Conservation (phyloP, 2,113 vertebrate genomes). For the Alosa alosa region DNA sequence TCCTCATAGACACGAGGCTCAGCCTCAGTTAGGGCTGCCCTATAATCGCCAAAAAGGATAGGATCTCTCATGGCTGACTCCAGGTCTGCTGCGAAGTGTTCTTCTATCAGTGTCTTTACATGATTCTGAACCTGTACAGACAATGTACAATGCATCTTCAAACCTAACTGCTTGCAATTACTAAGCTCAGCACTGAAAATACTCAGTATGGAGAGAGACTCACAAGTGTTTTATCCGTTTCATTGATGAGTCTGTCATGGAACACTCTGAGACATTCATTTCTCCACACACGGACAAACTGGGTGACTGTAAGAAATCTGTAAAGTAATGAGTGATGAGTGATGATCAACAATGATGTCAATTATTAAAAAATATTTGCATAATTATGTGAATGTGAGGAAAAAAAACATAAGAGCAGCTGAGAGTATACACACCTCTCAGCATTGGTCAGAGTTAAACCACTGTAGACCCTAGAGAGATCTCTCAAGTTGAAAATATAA, state of each 20-base stretch:
- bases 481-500: constrained; percentile 95
- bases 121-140: constrained; percentile 81
- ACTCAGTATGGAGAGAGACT: constrained; percentile 34
- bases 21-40: constrained; percentile 77
- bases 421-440: constrained; percentile 73
- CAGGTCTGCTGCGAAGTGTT: constrained; percentile 74
- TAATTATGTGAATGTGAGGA: neutral
- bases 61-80: constrained; percentile 83
- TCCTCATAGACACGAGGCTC: constrained; percentile 90
- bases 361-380: neutral
- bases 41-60: constrained; percentile 93
- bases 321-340: neutral
- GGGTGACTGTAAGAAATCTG: constrained; percentile 81
- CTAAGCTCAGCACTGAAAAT: neutral
- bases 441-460: constrained; percentile 83
- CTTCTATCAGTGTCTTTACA: constrained; percentile 72
- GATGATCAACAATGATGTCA: neutral
- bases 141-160: neutral
- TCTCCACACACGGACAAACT: constrained; percentile 95
- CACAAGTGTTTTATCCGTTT: constrained; percentile 86
- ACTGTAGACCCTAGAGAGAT: constrained; percentile 87
- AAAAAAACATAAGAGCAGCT: neutral
- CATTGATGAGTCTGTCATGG: constrained; percentile 88
- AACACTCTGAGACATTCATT: constrained; percentile 95
- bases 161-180: neutral